Evolutionary conservation across 2,888 invertebrate genomes (phyloP).

Genomic region (Argyra leucocephala): DNA sequence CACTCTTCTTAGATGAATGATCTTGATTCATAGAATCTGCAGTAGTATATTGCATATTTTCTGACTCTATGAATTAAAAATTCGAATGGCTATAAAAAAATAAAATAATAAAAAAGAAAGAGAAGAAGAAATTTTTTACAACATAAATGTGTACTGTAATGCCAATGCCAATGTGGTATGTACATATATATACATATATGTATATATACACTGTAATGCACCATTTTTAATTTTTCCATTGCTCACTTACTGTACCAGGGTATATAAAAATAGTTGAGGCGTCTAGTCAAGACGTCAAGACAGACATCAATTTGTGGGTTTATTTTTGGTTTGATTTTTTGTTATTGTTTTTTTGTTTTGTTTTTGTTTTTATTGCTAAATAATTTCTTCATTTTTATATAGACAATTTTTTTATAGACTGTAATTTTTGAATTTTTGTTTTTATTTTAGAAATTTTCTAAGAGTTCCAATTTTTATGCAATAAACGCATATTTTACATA

Average conservation of each 20-base stretch:
- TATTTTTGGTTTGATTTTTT: not conserved
- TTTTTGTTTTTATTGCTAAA: too few relatives aligned
- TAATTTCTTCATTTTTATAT: too few relatives aligned
- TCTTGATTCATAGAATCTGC: too few relatives aligned
- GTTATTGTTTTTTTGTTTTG: too few relatives aligned
- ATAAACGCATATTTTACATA: too few relatives aligned
- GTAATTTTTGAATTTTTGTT: not conserved
- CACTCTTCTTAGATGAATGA: too few relatives aligned
- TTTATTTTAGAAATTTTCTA: not conserved
- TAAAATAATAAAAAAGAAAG: not conserved
- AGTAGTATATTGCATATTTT: too few relatives aligned
- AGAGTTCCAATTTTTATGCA: not conserved
- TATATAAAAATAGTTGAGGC: not conserved
- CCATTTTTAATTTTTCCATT: not conserved
- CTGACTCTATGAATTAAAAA: too few relatives aligned
- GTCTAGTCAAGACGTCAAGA: slow-evolving; percentile 3
- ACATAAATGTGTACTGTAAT: not conserved
- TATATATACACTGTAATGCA: not conserved
- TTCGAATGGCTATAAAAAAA: too few relatives aligned
- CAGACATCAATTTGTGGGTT: not conserved
- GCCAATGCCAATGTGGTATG: too few relatives aligned
- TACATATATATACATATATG: too few relatives aligned
- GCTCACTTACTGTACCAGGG: not conserved
- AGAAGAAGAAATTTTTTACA: not conserved
- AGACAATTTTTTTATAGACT: not conserved